Conservation (phyloP, 2,113 vertebrate species). For the Emydura subglobosa region DNA sequence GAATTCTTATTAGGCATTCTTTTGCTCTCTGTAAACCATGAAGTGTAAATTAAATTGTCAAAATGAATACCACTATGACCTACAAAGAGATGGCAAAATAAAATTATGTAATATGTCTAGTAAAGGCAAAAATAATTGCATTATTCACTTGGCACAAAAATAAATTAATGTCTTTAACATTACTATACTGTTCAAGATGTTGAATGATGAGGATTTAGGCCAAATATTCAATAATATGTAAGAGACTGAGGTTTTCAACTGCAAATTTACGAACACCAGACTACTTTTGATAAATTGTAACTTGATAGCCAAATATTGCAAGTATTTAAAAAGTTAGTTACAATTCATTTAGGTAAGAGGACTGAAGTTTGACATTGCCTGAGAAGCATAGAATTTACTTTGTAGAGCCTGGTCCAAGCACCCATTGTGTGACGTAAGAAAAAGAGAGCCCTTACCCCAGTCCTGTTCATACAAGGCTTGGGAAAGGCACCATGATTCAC, state of each 20-base stretch:
- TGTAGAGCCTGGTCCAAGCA: constrained; percentile 73
- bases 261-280: background rate
- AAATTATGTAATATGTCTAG: background rate
- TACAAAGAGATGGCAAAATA: background rate
- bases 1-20: background rate
- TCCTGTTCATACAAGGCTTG: constrained; percentile 90
- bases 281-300: background rate
- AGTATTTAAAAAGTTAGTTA: background rate
- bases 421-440: constrained; percentile 68
- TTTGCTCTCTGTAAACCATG: background rate
- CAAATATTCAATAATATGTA: constrained; percentile 2
- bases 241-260: background rate
- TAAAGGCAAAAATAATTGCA: background rate
- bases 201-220: background rate
- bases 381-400: constrained; percentile 84
- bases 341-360: background rate
- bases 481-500: constrained; percentile 87
- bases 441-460: constrained; percentile 84
- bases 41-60: background rate
- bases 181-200: background rate
- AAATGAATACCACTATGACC: background rate
- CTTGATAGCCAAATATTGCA: background rate
- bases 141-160: background rate
- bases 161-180: background rate
- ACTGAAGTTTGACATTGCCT: constrained; percentile 69